Base-by-base conservation (phyloP, 2,113 vertebrate genomes). In the Engystomops pustulosus region DNA sequence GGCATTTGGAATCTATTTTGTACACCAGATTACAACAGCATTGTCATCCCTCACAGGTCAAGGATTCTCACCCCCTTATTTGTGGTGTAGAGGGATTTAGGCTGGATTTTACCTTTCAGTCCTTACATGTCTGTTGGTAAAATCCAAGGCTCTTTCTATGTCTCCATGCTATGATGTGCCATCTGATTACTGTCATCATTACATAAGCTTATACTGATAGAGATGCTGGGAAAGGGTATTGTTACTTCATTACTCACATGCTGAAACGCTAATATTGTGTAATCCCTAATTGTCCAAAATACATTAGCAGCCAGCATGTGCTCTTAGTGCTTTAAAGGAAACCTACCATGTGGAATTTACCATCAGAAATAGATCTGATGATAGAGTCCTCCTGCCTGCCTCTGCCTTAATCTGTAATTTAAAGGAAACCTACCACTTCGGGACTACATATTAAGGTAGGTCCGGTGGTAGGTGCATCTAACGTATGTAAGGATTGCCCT, bases 1-100 rank as follows among this genome's bases (percentile, higher is more conserved):
- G 82, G 72, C 82, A 84, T 84, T 84, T 84, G 45, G 76, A 84
- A 68, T 77, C 82, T 78, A 69, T 77, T 76, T 51, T 25, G 30
- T 67, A 75, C 70, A 83, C 67, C 71, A 76, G 70, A 51, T 83
- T 76, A 65, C 23, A 67, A 76, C 30, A 53, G n/a, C 44, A 49
- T 68, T 68, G 27, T 51, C 32, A 27, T 45, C 67, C 70, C 38
- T 65, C 23, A 32, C 34, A 72, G 49, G 72, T 74, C 51, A 83
- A 75, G 62, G 81, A 18, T 74, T 75, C 36, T 76, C 72, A 6
- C 71, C 20, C n/a, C 18, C 41, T 67, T 27, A 49, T 83, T 83
- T 76, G 38, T 75, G 74, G 70, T 62, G 30, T 60, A 15, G n/a
- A 15, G 36, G 51, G 55, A 75, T 75, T 65, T 47, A 58, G 30